Base-by-base conservation (phyloP, 2,113 vertebrate genomes). In the Cynopterus brachyotis region DNA sequence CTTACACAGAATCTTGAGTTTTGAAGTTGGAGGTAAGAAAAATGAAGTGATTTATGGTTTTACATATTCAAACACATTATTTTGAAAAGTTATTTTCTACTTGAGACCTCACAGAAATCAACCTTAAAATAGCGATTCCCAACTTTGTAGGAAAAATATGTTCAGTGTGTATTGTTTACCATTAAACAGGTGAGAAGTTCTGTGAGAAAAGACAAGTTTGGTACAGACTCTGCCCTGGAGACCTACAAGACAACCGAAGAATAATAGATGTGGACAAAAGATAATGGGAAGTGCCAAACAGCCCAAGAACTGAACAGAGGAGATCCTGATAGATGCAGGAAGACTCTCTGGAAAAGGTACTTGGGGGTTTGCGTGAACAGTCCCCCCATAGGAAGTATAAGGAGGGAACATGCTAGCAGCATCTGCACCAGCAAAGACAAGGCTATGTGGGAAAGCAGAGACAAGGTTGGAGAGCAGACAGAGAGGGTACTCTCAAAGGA, bases 51-150 rank as follows among this genome's bases (percentile, higher is more conserved):
- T 35, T 57, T 85, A n/a, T 28, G 5, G 47, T 42, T 50, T 85
- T 50, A 88, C 4, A 42, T 15, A 83, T 20, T 80, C 57, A 86
- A 84, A 78, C 15, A 91, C 24, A 73, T 30, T 73, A 69, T 37
- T 79, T 55, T 69, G 28, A 86, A 95, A 89, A 78, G n/a, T 30
- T 45, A 94, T 59, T 91, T 97, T 66, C 67, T 86, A 67, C 72
- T 73, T 91, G n/a, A 85, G 42, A 66, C 1, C 47, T n/a, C 17
- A 85, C 5, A 89, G 47, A 81, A 42, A 89, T 69, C 67, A 97
- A 96, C 45, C 16, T 17, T 35, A 55, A 76, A 94, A 94, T n/a
- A 55, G 30, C 5, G 26, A 88, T 67, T 73, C 15, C 15, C 26
- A 35, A 11, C 4, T 35, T 78, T 12, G 30, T 62, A 62, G 28